Percentiles rank a stretch among this genome's conserved stretches.
These are phyloP conservation scores for Pogoniulus pusillus DNA, from an alignment of 2,797 vertebrate species.

Conservation along the genomic window DNA sequence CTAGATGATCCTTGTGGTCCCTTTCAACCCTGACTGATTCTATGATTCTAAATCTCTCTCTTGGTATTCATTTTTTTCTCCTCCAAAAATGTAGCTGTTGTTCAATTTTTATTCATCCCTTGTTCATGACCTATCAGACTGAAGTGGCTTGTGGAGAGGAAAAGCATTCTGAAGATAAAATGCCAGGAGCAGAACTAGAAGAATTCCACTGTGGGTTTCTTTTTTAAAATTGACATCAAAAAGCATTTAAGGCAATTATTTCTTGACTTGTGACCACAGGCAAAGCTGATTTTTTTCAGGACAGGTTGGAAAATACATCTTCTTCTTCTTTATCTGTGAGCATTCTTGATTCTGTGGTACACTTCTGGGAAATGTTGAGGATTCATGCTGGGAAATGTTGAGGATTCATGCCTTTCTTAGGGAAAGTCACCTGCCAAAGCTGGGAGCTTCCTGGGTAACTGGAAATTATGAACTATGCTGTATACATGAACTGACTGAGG, in stretches of 20 bases:
- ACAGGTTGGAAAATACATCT: not conserved
- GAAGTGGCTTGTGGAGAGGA: not conserved
- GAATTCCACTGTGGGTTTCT: not conserved
- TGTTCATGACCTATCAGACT: not conserved
- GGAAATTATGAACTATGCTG: not conserved
- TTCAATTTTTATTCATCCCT: not conserved
- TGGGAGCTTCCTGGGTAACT: not conserved
- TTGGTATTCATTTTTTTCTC: too few species aligned
- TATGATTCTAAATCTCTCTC: too few species aligned
- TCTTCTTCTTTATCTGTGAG: not conserved
- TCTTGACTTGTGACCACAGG: not conserved
- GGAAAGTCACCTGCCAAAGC: not conserved
- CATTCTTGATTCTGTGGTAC: not conserved
- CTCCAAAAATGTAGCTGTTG: accelerated
- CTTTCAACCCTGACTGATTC: too few species aligned
- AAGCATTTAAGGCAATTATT: not conserved
- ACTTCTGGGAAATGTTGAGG: not conserved
- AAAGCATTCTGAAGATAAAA: not conserved
- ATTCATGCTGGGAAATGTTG: too few species aligned
- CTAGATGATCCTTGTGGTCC: too few species aligned
- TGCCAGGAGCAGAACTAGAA: not conserved
- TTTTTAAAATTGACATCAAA: not conserved
- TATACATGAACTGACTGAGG: not conserved
- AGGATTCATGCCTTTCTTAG: too few species aligned
- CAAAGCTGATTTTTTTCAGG: not conserved